Evolutionary conservation across 1,140 invertebrate genomes (phyloP), one percentile per base, ranked within the genome.

Genomic region (Caerostris darwini): DNA sequence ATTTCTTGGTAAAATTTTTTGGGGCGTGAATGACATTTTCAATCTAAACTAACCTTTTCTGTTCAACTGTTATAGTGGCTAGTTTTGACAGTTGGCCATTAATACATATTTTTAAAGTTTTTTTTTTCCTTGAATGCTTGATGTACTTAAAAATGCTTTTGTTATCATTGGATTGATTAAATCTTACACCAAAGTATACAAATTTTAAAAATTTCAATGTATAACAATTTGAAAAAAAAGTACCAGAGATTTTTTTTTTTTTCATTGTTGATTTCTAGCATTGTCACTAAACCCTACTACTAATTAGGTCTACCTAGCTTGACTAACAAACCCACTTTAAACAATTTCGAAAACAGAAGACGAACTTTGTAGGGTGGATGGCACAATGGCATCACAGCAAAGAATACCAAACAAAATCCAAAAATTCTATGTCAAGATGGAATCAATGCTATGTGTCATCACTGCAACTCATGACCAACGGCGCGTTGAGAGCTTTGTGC

Each of bases 401-500:
- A 67, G 61, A 67, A 67, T 64, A 64, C n/a, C 61, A 6, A 67
- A 17, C 17, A 53, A 50, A 77, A 77, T 77, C 14, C 34, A 53
- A 77, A 77, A 50, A 12, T 77, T 77, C 71, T 50, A 10, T 77
- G 71, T 77, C 34, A 77, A 53, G 71, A 77, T 8, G 71, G 71
- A 77, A 77, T 77, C 71, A 77, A 50, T 8, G 71, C 71, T 4
- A 12, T 77, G 34, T 77, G 71, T 77, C 71, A 77, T 77, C 71
- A 10, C 34, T 50, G 71, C 34, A 77, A 77, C 34, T 34, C 71
- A 77, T 77, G 71, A 12, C 14, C 50, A 77, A 50, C 34, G 71
- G 71, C 71, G 71, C 71, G 71, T 77, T 77, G 14, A 50, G 12
- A 77, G 71, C 71, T 53, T 77, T 77, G 71, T 77, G 71, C 34